phyloP scores from a whole-genome alignment of 1,140 invertebrate species.

The Paraescarpia echinospica region DNA sequence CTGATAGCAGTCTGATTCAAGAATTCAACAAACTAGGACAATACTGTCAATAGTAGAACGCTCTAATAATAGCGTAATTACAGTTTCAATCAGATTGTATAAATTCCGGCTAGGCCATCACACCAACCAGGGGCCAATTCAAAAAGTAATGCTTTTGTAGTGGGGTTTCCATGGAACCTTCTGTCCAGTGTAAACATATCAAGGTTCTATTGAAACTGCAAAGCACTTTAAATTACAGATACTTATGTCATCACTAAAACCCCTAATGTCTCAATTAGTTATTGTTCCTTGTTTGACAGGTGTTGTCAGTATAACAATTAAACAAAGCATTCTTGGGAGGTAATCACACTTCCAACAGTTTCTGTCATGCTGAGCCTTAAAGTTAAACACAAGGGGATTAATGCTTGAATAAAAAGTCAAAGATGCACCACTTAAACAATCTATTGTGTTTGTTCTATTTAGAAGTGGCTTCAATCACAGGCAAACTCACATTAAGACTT shows the following conservation, averaged over 20 bases:
- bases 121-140: background rate
- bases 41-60: background rate
- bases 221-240: background rate
- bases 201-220: background rate
- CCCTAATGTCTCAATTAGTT: background rate
- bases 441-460: background rate
- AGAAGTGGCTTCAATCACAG: background rate
- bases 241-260: background rate
- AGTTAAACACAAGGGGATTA: background rate
- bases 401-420: background rate
- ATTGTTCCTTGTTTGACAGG: background rate
- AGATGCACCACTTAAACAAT: background rate
- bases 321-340: background rate
- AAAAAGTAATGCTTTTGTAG: background rate
- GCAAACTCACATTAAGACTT: background rate
- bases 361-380: no score
- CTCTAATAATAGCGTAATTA: background rate
- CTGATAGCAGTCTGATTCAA: background rate
- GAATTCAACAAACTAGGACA: background rate
- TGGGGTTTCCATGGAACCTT: background rate
- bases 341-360: background rate
- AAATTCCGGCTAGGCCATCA: background rate
- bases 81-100: background rate
- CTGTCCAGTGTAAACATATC: background rate
- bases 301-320: background rate